Conservation (phyloP, 2,888 invertebrate genomes). For the Augochlorella aurata region DNA sequence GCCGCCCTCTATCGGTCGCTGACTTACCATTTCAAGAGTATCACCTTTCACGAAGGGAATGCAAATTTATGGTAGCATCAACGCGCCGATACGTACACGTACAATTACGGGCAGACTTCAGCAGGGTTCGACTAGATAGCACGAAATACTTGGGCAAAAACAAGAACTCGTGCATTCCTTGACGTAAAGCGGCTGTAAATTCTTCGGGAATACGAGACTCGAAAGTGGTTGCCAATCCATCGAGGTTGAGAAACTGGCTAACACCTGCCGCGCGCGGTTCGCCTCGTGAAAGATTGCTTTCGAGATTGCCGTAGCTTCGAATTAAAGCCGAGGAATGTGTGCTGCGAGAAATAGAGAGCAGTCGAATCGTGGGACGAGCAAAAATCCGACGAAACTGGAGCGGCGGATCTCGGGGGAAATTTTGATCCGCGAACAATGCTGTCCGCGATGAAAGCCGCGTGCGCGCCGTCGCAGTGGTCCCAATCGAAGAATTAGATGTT, state of each 20-base stretch:
- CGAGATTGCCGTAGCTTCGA: conserved; percentile 29
- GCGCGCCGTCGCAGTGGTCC: too few species aligned
- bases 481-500: too few species aligned
- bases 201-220: conserved; percentile 50
- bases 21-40: conserved; percentile 21
- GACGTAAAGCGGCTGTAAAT: conserved; percentile 52
- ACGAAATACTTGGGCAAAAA: conserved; percentile 42
- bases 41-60: conserved; percentile 37
- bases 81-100: conserved; percentile 28
- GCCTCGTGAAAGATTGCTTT: conserved; percentile 34
- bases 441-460: too few species aligned
- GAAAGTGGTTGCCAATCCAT: conserved; percentile 50
- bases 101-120: conserved; percentile 24
- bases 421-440: too few species aligned
- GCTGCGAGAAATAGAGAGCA: background rate
- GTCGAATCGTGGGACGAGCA: conserved; percentile 7
- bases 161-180: conserved; percentile 39
- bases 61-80: conserved; percentile 48
- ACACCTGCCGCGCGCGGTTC: conserved; percentile 44
- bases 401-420: background rate
- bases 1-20: conserved; percentile 11
- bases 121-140: conserved; percentile 32
- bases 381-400: conserved; percentile 8
- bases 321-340: conserved; percentile 28
- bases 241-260: conserved; percentile 38